Percentiles rank a stretch among this genome's conserved stretches.
phyloP scores from a whole-genome alignment of 1,140 invertebrate genomes.

The Dinoponera quadriceps region DNA sequence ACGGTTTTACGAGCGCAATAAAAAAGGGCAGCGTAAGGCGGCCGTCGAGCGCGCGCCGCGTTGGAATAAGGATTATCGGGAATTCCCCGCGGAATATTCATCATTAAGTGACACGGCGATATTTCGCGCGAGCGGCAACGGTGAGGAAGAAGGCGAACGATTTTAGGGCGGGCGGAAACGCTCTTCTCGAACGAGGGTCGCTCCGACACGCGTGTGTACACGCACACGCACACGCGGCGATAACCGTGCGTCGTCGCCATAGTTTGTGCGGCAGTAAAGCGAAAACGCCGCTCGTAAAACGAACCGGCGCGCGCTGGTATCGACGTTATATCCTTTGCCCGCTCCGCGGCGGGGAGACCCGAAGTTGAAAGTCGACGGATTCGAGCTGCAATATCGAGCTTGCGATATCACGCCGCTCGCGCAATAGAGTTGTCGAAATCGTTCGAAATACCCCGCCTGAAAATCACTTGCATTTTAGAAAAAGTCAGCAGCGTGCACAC shows the following conservation, averaged over 20 bases:
- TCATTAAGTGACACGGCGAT: not conserved
- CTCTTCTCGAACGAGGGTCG: not conserved
- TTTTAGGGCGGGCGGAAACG: conserved; percentile 25
- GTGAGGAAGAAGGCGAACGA: not conserved
- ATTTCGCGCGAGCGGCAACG: not conserved
- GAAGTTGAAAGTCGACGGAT: conserved; percentile 11
- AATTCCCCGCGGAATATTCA: conserved; percentile 2
- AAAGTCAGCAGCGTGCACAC: too few relatives aligned
- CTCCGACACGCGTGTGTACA: not conserved
- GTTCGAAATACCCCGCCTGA: too few relatives aligned
- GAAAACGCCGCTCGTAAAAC: conserved; percentile 67
- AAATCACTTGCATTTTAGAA: too few relatives aligned
- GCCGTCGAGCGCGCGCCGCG: not conserved
- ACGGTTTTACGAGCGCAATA: conserved; percentile 39
- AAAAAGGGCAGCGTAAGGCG: conserved; percentile 10
- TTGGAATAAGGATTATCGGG: conserved; percentile 30
- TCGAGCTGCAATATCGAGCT: conserved; percentile 24
- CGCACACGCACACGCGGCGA: not conserved
- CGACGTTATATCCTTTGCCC: conserved; percentile 40
- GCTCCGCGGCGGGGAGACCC: not conserved
- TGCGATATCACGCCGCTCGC: conserved; percentile 1
- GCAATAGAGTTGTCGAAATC: too few relatives aligned
- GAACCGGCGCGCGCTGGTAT: conserved; percentile 16
- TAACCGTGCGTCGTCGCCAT: conserved; percentile 3
- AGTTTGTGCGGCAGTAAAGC: conserved; percentile 54